These are phyloP conservation scores for Elysia crispata DNA, from an alignment of 2,888 invertebrate species.

Conservation along the genomic window DNA sequence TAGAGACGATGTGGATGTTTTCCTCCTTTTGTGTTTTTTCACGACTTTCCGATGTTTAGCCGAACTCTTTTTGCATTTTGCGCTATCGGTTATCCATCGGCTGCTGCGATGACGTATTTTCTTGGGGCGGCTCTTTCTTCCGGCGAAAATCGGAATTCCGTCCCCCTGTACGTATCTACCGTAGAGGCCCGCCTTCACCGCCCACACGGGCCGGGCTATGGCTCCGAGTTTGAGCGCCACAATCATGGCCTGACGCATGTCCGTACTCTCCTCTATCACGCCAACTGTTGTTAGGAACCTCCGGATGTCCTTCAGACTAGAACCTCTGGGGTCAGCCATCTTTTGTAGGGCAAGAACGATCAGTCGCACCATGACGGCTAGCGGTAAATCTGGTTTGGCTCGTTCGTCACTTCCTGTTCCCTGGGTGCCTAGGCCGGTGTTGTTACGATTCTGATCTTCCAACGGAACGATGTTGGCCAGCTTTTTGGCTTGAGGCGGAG, in stretches of 20 bases:
- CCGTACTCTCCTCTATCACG: constrained; percentile 23
- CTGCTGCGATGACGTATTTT: background rate
- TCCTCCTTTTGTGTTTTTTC: too few relatives aligned
- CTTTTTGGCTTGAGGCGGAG: too few relatives aligned
- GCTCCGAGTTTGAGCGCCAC: constrained; percentile 29
- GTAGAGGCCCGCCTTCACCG: constrained; percentile 41
- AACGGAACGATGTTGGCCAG: too few relatives aligned
- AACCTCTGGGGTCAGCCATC: constrained; percentile 16
- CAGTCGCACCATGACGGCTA: constrained; percentile 2
- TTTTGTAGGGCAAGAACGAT: constrained; percentile 28
- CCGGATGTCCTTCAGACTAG: constrained; percentile 43
- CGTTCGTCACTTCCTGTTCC: too few relatives aligned
- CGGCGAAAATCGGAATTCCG: constrained; percentile 39
- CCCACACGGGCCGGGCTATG: constrained; percentile 39
- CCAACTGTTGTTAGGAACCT: constrained; percentile 28
- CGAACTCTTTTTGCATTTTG: too few relatives aligned
- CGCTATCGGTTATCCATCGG: background rate
- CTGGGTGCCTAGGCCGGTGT: too few relatives aligned
- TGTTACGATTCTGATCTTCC: too few relatives aligned
- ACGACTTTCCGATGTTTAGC: too few relatives aligned
- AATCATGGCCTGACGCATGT: constrained; percentile 41
- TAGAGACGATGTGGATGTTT: too few relatives aligned
- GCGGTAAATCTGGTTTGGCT: background rate
- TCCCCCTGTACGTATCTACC: constrained; percentile 43
- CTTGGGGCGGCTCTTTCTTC: constrained; percentile 21